A percentile compares a stretch with the other conserved stretches of the same genome.
These are phyloP conservation scores for Phaenicophaeus curvirostris DNA, from an alignment of 2,797 vertebrate genomes.

Conservation along the genomic window DNA sequence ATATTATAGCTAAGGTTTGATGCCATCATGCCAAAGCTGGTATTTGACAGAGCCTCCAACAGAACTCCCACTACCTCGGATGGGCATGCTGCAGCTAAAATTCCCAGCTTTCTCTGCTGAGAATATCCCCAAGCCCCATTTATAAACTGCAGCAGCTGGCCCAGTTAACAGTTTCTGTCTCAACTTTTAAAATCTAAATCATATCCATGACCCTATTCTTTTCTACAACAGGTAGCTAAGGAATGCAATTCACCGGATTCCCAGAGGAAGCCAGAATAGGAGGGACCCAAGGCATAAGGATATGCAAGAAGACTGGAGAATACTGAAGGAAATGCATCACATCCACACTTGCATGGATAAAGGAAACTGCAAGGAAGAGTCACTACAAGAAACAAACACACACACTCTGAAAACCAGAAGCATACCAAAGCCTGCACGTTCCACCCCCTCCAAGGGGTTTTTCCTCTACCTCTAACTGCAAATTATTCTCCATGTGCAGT, in stretches of 20 bases:
- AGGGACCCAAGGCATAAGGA: background rate
- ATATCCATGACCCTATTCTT: background rate
- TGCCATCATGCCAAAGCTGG: constrained; percentile 17
- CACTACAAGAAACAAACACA: background rate
- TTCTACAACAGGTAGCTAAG: background rate
- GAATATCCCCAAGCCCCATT: constrained; percentile 5
- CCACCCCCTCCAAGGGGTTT: background rate
- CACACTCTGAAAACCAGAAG: background rate
- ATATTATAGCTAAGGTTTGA: constrained; percentile 29
- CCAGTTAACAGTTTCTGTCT: background rate
- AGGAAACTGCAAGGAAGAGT: background rate
- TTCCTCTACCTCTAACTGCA: constrained; percentile 26
- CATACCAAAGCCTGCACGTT: background rate
- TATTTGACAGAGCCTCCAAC: constrained; percentile 44
- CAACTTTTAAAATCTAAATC: background rate
- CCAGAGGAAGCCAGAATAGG: background rate
- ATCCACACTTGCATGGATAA: background rate
- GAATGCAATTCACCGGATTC: background rate
- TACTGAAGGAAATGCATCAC: background rate
- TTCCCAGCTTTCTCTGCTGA: background rate
- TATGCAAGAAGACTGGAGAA: background rate
- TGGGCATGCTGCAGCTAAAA: background rate
- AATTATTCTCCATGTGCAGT: constrained; percentile 32
- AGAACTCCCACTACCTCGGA: constrained; percentile 41
- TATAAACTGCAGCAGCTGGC: constrained; percentile 6